Conservation (phyloP, 2,797 vertebrate species). For the Rhadinocentrus ornatus region DNA sequence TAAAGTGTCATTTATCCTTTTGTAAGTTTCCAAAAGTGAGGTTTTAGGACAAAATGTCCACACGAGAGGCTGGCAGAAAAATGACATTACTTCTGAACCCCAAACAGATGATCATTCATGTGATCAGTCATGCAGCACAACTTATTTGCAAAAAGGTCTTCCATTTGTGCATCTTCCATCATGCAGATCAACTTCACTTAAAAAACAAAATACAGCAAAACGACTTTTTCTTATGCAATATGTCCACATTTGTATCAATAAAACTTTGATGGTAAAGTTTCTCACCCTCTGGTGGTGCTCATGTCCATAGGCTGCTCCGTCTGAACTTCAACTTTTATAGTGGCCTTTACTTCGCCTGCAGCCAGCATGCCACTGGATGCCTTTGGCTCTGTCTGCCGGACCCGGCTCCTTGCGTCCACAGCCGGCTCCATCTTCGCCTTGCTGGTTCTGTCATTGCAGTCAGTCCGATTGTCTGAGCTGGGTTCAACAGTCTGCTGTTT, state of each 20-base stretch:
- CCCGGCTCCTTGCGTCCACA: constrained; percentile 49
- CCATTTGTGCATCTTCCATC: neutral
- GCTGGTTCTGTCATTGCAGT: constrained; percentile 48
- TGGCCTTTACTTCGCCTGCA: constrained; percentile 84
- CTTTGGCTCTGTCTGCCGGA: constrained; percentile 50
- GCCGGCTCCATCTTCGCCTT: constrained; percentile 65
- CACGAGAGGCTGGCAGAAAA: constrained; percentile 1
- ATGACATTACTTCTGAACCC: neutral
- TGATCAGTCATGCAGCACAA: neutral
- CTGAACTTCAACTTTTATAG: constrained; percentile 89
- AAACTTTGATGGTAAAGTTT: neutral
- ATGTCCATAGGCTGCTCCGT: constrained; percentile 93
- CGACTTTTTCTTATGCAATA: neutral
- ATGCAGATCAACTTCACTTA: neutral
- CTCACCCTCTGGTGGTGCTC: constrained; percentile 92
- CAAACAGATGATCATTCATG: neutral
- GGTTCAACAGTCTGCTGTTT: constrained; percentile 48
- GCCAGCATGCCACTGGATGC: constrained; percentile 77
- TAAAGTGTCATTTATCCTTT: neutral
- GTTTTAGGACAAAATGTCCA: constrained; percentile 4
- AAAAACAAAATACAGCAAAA: neutral
- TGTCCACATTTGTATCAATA: neutral
- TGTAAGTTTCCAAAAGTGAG: neutral
- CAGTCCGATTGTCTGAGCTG: constrained; percentile 65
- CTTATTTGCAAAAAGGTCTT: neutral